Conservation (phyloP, 2,888 invertebrate genomes). For the Cataglyphis albicans region DNA sequence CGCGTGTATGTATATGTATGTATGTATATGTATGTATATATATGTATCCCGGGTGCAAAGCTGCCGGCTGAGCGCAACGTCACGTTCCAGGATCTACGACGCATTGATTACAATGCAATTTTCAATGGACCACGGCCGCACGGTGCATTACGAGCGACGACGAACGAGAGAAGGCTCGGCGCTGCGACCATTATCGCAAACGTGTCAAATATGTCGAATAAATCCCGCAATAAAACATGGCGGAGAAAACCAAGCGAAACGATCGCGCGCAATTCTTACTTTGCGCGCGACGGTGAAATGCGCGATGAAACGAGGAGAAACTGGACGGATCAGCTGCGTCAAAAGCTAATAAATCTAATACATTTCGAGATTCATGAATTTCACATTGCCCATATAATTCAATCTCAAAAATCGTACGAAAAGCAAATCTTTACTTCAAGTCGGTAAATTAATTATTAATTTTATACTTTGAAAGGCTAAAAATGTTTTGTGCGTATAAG, state of each 20-base stretch:
- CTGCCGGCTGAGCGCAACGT: slow-evolving; percentile 55
- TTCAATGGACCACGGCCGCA: slow-evolving; percentile 59
- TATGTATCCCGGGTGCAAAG: slow-evolving; percentile 62
- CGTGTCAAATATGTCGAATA: slow-evolving; percentile 30
- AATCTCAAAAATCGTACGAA: too few relatives aligned
- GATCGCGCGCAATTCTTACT: not conserved
- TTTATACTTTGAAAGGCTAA: too few relatives aligned
- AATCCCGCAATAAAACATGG: slow-evolving; percentile 4
- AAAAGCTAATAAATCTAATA: too few relatives aligned
- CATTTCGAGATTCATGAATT: too few relatives aligned
- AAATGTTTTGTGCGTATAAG: too few relatives aligned
- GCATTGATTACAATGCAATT: slow-evolving; percentile 59
- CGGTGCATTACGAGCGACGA: slow-evolving; percentile 36
- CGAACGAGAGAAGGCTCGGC: slow-evolving; percentile 14
- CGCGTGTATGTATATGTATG: slow-evolving; percentile 14
- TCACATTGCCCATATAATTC: too few relatives aligned
- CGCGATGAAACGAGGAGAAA: not conserved
- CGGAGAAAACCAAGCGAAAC: slow-evolving; percentile 3
- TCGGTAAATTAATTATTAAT: too few relatives aligned
- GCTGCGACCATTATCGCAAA: slow-evolving; percentile 41
- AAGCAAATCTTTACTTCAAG: too few relatives aligned
- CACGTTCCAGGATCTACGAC: slow-evolving; percentile 63
- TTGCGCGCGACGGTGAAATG: not conserved
- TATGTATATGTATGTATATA: not conserved
- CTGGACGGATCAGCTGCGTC: too few relatives aligned